These are phyloP conservation scores for Heterochromis multidens DNA, from an alignment of 2,113 vertebrate genomes.

Conservation along the genomic window DNA sequence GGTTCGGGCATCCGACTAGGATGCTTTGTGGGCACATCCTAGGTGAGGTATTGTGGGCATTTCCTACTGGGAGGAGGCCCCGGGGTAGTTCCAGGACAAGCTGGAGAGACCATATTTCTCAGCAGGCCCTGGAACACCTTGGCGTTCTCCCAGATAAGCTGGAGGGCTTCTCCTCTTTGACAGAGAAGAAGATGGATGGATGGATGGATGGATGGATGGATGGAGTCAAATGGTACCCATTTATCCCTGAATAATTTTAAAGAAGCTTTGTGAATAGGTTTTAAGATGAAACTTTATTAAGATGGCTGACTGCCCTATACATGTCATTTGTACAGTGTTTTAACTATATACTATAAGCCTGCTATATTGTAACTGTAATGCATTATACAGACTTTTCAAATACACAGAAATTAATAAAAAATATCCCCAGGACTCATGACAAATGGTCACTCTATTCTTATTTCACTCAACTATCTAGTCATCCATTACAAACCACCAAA, in stretches of 20 bases:
- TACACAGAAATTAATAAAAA: neutral
- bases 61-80: neutral
- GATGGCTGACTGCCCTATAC: neutral
- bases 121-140: no score
- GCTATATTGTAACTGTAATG: neutral
- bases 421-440: neutral
- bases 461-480: neutral
- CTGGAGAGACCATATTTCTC: no score
- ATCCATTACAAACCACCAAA: neutral
- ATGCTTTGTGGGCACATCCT: no score
- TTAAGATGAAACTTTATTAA: neutral
- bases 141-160: no score
- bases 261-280: neutral
- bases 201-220: neutral
- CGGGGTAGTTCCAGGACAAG: neutral
- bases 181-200: no score
- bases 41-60: neutral
- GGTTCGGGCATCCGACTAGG: no score
- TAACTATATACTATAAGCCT: neutral
- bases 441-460: neutral
- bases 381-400: neutral
- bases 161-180: no score
- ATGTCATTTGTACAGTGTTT: neutral
- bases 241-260: neutral
- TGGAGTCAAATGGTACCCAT: neutral